A percentile compares a stretch with the other conserved stretches of the same genome.
Evolutionary conservation across 2,113 vertebrate species (phyloP).

Genomic region (Vanacampus margaritifer): DNA sequence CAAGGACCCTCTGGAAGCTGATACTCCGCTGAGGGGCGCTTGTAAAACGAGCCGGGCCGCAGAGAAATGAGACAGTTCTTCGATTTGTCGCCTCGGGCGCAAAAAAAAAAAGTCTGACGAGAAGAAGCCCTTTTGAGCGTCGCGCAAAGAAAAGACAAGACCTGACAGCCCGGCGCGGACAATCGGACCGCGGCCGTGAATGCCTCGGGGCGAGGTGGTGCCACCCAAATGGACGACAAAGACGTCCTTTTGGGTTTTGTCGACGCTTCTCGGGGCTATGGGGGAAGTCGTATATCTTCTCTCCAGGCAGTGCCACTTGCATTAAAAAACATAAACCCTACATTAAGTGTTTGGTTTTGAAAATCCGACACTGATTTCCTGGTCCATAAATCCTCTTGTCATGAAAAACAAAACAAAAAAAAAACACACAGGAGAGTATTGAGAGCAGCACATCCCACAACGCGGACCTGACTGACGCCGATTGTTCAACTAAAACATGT

Average conservation of each 20-base stretch:
- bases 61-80: conserved; percentile 38
- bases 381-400: conserved; percentile 27
- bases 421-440: neutral
- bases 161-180: conserved; percentile 11
- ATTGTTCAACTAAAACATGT: conserved; percentile 13
- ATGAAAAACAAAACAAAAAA: conserved; percentile 4
- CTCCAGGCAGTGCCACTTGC: conserved; percentile 14
- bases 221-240: conserved; percentile 46
- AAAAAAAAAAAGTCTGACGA: conserved; percentile 15
- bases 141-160: neutral
- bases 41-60: conserved; percentile 48
- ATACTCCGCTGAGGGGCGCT: conserved; percentile 57
- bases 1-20: conserved; percentile 64
- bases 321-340: conserved; percentile 30
- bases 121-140: conserved; percentile 23
- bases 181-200: conserved; percentile 41
- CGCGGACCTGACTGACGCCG: neutral
- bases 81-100: conserved; percentile 46
- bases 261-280: conserved; percentile 26
- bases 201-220: conserved; percentile 48
- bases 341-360: conserved; percentile 33
- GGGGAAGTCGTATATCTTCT: conserved; percentile 22
- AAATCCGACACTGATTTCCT: conserved; percentile 42
- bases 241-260: conserved; percentile 28
- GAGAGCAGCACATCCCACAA: neutral